phyloP scores from a whole-genome alignment of 1,140 invertebrate species.

The Steinernema feltiae region DNA sequence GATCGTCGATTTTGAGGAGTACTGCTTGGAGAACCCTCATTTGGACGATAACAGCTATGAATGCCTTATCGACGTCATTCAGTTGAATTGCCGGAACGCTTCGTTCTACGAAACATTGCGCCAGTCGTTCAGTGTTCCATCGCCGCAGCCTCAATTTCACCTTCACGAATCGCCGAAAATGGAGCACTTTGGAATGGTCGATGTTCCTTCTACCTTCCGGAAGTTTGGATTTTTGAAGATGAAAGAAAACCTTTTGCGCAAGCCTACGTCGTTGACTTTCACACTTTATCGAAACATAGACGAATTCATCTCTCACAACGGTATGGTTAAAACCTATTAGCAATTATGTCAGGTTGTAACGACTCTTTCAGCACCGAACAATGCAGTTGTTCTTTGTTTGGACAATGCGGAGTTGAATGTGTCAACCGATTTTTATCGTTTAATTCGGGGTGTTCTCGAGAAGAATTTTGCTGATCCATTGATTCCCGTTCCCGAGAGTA shows the following conservation, averaged over 20 bases:
- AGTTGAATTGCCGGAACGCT: slow-evolving; percentile 17
- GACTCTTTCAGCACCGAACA: slow-evolving; percentile 69
- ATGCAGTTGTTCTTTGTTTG: slow-evolving; percentile 75
- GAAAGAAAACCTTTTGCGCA: slow-evolving; percentile 68
- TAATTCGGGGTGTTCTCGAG: slow-evolving; percentile 77
- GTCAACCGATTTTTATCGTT: slow-evolving; percentile 76
- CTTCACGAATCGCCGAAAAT: slow-evolving; percentile 6
- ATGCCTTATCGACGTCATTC: slow-evolving; percentile 42
- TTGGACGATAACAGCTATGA: slow-evolving; percentile 30
- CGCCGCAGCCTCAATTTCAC: slow-evolving; percentile 20
- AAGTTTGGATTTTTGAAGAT: slow-evolving; percentile 63
- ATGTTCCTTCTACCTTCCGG: slow-evolving; percentile 11
- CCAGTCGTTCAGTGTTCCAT: not conserved
- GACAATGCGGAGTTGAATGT: slow-evolving; percentile 77
- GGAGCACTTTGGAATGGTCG: too few species aligned
- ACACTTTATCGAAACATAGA: slow-evolving; percentile 78
- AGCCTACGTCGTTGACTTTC: slow-evolving; percentile 73
- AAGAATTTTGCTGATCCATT: slow-evolving; percentile 86
- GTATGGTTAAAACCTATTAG: slow-evolving; percentile 45
- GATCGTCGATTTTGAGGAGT: slow-evolving; percentile 18
- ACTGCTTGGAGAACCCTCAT: not conserved
- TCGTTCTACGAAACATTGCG: slow-evolving; percentile 19
- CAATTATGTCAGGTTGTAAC: not conserved
- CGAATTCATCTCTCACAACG: slow-evolving; percentile 65
- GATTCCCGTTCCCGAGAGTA: slow-evolving; percentile 64